Percentiles rank a stretch among this genome's conserved stretches.
These are phyloP conservation scores for Coluber constrictor DNA, from an alignment of 2,797 vertebrate genomes.

Conservation along the genomic window DNA sequence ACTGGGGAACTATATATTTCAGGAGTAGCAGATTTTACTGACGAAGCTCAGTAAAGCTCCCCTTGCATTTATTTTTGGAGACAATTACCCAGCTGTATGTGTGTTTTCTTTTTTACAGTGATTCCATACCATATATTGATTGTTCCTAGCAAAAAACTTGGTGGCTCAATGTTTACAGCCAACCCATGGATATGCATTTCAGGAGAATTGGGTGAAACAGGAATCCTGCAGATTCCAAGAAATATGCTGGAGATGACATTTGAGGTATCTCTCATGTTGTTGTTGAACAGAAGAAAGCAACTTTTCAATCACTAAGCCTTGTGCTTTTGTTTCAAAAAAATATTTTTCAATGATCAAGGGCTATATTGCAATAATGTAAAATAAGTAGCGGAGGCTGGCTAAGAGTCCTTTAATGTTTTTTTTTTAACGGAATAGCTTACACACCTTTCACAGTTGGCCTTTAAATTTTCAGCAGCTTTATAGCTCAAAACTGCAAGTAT, in stretches of 20 bases:
- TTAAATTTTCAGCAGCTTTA: neutral
- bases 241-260: conserved; percentile 95
- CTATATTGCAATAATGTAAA: neutral
- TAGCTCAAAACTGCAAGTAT: neutral
- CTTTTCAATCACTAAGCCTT: neutral
- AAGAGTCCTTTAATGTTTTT: neutral
- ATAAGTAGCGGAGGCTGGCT: neutral
- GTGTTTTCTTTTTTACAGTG: conserved; percentile 76
- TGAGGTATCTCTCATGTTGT: conserved; percentile 79
- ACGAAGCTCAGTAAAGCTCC: neutral
- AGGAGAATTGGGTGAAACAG: conserved; percentile 94
- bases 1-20: neutral
- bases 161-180: conserved; percentile 98
- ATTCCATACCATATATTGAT: conserved; percentile 97
- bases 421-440: neutral
- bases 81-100: conserved; percentile 1
- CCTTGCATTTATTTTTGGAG: neutral
- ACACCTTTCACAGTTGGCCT: neutral
- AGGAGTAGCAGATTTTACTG: neutral
- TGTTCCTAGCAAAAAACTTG: conserved; percentile 94
- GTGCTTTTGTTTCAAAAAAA: neutral
- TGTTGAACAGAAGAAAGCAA: neutral
- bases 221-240: conserved; percentile 92
- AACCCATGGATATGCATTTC: conserved; percentile 99
- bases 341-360: neutral